Evolutionary conservation across 1,140 invertebrate species (phyloP).

Genomic region (Drosophila lini): DNA sequence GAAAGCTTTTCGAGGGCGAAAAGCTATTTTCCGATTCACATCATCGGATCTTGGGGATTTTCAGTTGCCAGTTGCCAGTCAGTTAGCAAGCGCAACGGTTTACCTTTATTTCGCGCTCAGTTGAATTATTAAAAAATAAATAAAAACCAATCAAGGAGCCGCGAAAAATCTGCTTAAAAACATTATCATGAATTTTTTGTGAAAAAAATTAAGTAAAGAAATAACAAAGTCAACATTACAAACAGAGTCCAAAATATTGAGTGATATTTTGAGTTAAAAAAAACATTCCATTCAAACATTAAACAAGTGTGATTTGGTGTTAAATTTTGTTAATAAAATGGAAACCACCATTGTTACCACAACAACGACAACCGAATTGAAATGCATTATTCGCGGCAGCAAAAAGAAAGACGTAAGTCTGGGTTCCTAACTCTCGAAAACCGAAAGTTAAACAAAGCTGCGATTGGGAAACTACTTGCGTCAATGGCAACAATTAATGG

Average conservation of each 20-base stretch:
- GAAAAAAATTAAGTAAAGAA: neutral
- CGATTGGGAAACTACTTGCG: conserved; percentile 42
- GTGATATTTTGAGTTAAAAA: neutral
- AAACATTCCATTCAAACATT: neutral
- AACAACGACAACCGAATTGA: conserved; percentile 55
- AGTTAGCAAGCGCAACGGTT: conserved; percentile 63
- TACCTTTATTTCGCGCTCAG: conserved; percentile 29
- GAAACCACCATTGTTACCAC: conserved; percentile 73
- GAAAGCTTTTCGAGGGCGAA: conserved; percentile 38
- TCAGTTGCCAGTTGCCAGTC: conserved; percentile 68
- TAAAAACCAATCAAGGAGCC: conserved; percentile 19
- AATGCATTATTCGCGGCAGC: conserved; percentile 40
- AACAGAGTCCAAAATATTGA: conserved; percentile 2
- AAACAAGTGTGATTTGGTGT: conserved; percentile 1
- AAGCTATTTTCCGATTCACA: conserved; percentile 43
- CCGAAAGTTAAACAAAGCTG: conserved; percentile 12
- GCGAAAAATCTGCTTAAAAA: conserved; percentile 14
- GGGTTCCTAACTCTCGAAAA: conserved; percentile 6
- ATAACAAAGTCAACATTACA: conserved; percentile 2
- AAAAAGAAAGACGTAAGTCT: conserved; percentile 69
- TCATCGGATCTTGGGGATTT: conserved; percentile 33
- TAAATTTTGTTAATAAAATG: conserved; percentile 35
- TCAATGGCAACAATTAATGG: conserved; percentile 63
- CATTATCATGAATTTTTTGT: conserved; percentile 1
- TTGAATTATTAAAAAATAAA: neutral